Conservation (phyloP, 2,888 invertebrate genomes). For the Agonopterix alstromeriana region DNA sequence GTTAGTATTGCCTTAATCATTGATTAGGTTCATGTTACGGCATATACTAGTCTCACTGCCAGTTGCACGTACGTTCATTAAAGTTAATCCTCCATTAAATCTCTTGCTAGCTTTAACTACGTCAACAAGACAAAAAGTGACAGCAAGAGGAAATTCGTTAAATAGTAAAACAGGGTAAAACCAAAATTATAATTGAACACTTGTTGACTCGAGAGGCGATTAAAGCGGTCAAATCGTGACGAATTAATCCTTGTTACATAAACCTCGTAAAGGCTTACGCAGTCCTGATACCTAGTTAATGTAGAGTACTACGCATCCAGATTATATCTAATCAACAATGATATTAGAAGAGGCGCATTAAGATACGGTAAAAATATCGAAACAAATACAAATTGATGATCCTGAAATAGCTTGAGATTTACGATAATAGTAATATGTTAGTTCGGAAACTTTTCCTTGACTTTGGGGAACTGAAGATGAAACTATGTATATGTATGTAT, state of each 20-base stretch:
- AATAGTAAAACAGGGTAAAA: no score
- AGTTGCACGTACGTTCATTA: no score
- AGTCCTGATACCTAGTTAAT: conserved; percentile 16
- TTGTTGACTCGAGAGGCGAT: conserved; percentile 5
- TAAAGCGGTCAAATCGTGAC: conserved; percentile 13
- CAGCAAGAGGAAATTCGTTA: no score
- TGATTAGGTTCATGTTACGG: no score
- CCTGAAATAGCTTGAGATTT: neutral
- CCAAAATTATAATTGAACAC: no score
- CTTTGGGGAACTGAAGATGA: conserved; percentile 4
- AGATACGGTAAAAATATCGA: conserved; percentile 2
- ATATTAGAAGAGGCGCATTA: neutral
- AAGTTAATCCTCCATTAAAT: no score
- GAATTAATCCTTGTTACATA: conserved; percentile 21
- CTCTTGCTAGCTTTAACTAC: no score
- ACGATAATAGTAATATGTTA: neutral
- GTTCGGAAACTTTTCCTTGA: conserved; percentile 5
- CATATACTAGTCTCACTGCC: no score
- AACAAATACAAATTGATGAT: neutral
- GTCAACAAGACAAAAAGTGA: no score
- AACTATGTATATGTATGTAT: no score
- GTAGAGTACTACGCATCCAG: conserved; percentile 13
- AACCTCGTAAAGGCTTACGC: conserved; percentile 13
- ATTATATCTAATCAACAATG: conserved; percentile 18
- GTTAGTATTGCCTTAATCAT: no score